A percentile compares a stretch with the other conserved stretches of the same genome.
phyloP scores from a whole-genome alignment of 2,113 vertebrate species.

The Brienomyrus longianalis region DNA sequence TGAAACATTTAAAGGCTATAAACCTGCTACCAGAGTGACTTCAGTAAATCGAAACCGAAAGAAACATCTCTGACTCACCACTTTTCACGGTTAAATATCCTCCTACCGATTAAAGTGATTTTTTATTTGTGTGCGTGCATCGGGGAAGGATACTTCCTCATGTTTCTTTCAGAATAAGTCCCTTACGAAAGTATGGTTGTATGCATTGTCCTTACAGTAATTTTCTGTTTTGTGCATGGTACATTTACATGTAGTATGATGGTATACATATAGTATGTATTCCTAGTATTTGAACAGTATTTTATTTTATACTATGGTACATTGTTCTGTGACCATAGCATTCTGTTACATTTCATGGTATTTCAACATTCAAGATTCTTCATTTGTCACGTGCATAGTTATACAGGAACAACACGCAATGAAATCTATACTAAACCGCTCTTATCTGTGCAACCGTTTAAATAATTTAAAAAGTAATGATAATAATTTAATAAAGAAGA shows the following conservation, averaged over 20 bases:
- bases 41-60: background rate
- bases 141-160: background rate
- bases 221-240: background rate
- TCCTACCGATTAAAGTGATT: background rate
- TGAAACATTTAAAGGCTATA: background rate
- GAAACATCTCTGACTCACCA: background rate
- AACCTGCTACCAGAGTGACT: background rate
- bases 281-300: background rate
- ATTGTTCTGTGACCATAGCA: background rate
- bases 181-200: background rate
- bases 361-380: background rate
- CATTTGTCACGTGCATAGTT: too few relatives aligned
- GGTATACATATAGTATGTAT: background rate
- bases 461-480: too few relatives aligned
- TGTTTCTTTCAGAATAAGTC: background rate
- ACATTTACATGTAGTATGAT: background rate
- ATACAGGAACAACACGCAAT: too few relatives aligned
- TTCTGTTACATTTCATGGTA: background rate
- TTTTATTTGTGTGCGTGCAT: background rate
- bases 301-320: background rate
- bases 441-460: too few relatives aligned
- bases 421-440: too few relatives aligned
- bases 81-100: background rate
- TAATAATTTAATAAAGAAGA: too few relatives aligned
- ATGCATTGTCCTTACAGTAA: background rate